Percentiles rank a stretch among this genome's conserved stretches.
Evolutionary conservation across 2,888 invertebrate genomes (phyloP).

Genomic region (Ecliptopera silaceata): DNA sequence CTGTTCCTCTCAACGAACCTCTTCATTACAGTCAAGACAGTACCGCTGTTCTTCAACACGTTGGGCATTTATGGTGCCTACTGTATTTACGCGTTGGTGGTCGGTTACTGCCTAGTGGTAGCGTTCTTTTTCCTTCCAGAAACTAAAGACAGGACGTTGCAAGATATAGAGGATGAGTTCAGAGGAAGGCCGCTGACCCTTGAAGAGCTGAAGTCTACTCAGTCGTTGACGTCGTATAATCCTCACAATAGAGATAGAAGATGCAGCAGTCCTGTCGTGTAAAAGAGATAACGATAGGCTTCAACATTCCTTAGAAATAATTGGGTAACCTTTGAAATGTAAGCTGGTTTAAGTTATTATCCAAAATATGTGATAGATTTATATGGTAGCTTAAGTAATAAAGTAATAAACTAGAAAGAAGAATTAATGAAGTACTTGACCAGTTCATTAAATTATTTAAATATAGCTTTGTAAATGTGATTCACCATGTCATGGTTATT

Average conservation of each 20-base stretch:
- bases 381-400: no score
- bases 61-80: conserved; percentile 60
- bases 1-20: conserved; percentile 57
- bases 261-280: conserved; percentile 41
- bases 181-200: conserved; percentile 51
- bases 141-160: conserved; percentile 64
- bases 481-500: no score
- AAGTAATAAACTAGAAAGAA: no score
- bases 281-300: background rate
- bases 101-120: conserved; percentile 54
- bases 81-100: conserved; percentile 53
- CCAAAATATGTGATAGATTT: no score
- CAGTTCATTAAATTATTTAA: no score
- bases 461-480: no score
- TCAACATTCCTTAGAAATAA: background rate
- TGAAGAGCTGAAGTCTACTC: conserved; percentile 42
- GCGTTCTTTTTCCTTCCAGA: conserved; percentile 61
- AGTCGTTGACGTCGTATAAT: conserved; percentile 41
- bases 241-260: conserved; percentile 39
- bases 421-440: no score
- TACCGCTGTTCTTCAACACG: conserved; percentile 51
- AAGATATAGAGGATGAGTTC: conserved; percentile 67
- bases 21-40: conserved; percentile 59
- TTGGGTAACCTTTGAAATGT: no score
- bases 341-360: no score